phyloP scores from a whole-genome alignment of 53 echinoderm and acorn worm species.

The Mesocentrotus franciscanus region DNA sequence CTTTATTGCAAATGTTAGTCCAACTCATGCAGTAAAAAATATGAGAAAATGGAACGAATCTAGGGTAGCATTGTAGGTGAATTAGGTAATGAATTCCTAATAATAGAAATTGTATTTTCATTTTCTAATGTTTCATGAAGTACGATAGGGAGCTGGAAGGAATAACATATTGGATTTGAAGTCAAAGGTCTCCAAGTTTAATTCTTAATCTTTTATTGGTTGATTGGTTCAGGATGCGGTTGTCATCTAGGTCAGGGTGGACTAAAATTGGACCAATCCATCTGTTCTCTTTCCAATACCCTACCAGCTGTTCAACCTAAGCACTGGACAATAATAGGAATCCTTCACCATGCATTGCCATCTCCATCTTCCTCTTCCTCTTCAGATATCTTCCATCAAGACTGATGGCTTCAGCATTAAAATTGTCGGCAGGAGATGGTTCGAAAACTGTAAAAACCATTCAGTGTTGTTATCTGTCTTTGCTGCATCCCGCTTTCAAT shows the following conservation, averaged over 20 bases:
- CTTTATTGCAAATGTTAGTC: too few relatives aligned
- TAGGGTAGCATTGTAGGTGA: too few relatives aligned
- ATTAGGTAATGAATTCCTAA: too few relatives aligned
- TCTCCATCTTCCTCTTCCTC: neutral
- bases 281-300: constrained; percentile 22
- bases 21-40: too few relatives aligned
- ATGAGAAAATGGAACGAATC: too few relatives aligned
- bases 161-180: neutral
- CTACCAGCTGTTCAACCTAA: constrained; percentile 33
- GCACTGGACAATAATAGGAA: constrained; percentile 9
- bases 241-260: constrained; percentile 34
- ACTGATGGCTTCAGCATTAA: constrained; percentile 30
- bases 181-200: neutral
- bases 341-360: neutral
- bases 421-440: neutral
- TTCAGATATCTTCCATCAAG: neutral
- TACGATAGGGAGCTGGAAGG: neutral
- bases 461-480: constrained; percentile 29
- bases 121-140: neutral
- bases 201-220: constrained; percentile 24
- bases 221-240: constrained; percentile 30
- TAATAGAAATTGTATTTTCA: neutral
- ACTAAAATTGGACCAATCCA: constrained; percentile 29
- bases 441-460: constrained; percentile 28
- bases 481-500: constrained; percentile 43